A percentile compares a stretch with the other conserved stretches of the same genome.
Conservation (phyloP, 1,140 invertebrate genomes). For the Papilio dardanus region DNA sequence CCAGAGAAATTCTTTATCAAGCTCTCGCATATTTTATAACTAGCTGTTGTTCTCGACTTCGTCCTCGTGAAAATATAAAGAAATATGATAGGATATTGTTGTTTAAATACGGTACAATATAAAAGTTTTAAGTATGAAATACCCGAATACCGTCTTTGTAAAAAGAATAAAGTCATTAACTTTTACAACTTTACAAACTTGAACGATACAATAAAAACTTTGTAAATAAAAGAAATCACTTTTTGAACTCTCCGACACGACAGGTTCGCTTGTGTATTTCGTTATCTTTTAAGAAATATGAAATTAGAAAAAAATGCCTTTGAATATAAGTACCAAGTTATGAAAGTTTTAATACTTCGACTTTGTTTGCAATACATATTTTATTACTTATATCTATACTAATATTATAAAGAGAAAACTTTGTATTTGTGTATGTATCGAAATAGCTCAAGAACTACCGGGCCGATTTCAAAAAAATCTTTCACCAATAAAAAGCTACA, state of each 20-base stretch:
- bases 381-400: too few relatives aligned
- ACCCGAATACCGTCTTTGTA: background rate
- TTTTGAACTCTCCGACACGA: background rate
- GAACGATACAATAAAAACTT: slow-evolving; percentile 7
- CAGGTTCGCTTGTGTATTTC: background rate
- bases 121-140: slow-evolving; percentile 7
- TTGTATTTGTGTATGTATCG: too few relatives aligned
- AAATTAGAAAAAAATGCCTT: background rate
- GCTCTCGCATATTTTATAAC: background rate
- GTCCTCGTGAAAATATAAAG: too few relatives aligned
- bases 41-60: background rate
- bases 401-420: too few relatives aligned
- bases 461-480: too few relatives aligned
- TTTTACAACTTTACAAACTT: background rate
- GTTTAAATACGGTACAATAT: background rate
- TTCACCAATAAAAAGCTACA: too few relatives aligned
- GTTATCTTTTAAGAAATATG: background rate
- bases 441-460: too few relatives aligned
- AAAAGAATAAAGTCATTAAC: slow-evolving; percentile 5
- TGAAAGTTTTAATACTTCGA: background rate
- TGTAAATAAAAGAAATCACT: slow-evolving; percentile 24
- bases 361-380: too few relatives aligned
- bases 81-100: background rate
- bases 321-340: background rate
- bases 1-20: background rate